Percentiles rank a stretch among this genome's conserved stretches.
phyloP scores from a whole-genome alignment of 1,140 invertebrate genomes.

The Dendroctonus ponderosae region DNA sequence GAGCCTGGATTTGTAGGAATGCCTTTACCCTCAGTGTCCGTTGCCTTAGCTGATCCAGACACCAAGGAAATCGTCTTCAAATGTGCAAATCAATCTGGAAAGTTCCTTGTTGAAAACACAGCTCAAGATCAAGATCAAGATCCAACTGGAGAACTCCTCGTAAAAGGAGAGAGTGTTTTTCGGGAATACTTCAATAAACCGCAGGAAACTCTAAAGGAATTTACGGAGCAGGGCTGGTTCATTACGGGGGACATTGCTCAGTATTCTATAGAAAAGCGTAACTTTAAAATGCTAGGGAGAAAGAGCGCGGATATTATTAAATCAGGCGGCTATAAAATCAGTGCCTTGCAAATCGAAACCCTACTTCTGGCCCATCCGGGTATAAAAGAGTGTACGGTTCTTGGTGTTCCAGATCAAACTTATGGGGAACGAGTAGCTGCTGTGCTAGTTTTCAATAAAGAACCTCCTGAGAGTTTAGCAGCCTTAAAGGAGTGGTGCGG shows the following conservation, averaged over 20 bases:
- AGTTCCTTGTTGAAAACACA: slow-evolving; percentile 19
- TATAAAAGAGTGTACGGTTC: slow-evolving; percentile 75
- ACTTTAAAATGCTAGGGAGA: slow-evolving; percentile 79
- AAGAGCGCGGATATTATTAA: slow-evolving; percentile 89
- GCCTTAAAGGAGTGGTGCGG: slow-evolving; percentile 61
- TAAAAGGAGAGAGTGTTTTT: slow-evolving; percentile 77
- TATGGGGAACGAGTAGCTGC: slow-evolving; percentile 80
- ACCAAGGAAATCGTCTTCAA: slow-evolving; percentile 29
- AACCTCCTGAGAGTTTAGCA: slow-evolving; percentile 55
- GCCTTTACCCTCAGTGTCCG: slow-evolving; percentile 71
- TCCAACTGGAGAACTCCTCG: slow-evolving; percentile 65
- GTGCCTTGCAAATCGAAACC: slow-evolving; percentile 83
- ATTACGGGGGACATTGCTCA: slow-evolving; percentile 67
- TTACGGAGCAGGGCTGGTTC: slow-evolving; percentile 82
- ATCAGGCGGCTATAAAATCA: slow-evolving; percentile 82
- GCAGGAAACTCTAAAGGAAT: slow-evolving; percentile 67
- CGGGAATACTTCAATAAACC: slow-evolving; percentile 75
- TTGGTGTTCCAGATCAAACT: slow-evolving; percentile 74
- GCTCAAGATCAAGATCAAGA: slow-evolving; percentile 19
- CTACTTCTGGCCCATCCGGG: slow-evolving; percentile 72
- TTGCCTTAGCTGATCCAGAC: slow-evolving; percentile 55
- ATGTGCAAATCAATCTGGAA: slow-evolving; percentile 33
- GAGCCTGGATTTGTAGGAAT: slow-evolving; percentile 71
- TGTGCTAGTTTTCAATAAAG: slow-evolving; percentile 62
- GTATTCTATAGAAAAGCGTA: slow-evolving; percentile 57